Evolutionary conservation across 2,113 vertebrate genomes (phyloP).

Genomic region (Hippocampus guttulatus): DNA sequence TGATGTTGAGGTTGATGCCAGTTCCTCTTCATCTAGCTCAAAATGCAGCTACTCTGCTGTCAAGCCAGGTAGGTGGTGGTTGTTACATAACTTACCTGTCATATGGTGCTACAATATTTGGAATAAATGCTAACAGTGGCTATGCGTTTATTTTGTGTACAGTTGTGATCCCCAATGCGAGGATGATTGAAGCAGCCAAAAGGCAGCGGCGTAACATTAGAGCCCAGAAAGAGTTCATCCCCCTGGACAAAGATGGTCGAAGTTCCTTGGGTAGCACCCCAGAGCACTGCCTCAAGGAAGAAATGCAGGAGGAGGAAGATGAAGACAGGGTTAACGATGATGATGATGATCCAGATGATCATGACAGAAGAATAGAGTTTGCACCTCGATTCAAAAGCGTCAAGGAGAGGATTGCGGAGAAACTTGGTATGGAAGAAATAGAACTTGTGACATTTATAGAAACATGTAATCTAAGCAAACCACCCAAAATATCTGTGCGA

Average conservation of each 20-base stretch:
- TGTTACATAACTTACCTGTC: neutral
- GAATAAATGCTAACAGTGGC: neutral
- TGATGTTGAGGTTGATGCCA: slow-evolving; percentile 11
- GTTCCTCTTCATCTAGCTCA: slow-evolving; percentile 38
- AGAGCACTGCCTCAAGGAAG: slow-evolving; percentile 42
- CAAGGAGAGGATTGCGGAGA: slow-evolving; percentile 80
- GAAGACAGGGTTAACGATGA: slow-evolving; percentile 45
- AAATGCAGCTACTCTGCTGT: slow-evolving; percentile 42
- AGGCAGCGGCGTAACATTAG: slow-evolving; percentile 70
- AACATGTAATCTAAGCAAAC: no score
- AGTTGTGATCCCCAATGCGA: slow-evolving; percentile 74
- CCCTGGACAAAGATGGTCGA: slow-evolving; percentile 60
- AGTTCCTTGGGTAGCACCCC: slow-evolving; percentile 42
- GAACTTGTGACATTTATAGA: neutral
- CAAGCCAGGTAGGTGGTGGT: slow-evolving; percentile 53
- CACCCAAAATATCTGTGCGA: no score
- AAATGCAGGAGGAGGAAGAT: slow-evolving; percentile 29
- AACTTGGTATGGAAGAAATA: slow-evolving; percentile 71
- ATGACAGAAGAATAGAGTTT: slow-evolving; percentile 77
- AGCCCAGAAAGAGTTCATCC: slow-evolving; percentile 75
- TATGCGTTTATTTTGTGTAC: slow-evolving; percentile 20
- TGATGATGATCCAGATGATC: slow-evolving; percentile 78
- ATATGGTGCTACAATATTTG: neutral
- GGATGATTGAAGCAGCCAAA: slow-evolving; percentile 71
- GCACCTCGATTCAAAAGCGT: slow-evolving; percentile 75